Conservation (phyloP, 2,797 vertebrate genomes). For the Pseudomugil gertrudae region DNA sequence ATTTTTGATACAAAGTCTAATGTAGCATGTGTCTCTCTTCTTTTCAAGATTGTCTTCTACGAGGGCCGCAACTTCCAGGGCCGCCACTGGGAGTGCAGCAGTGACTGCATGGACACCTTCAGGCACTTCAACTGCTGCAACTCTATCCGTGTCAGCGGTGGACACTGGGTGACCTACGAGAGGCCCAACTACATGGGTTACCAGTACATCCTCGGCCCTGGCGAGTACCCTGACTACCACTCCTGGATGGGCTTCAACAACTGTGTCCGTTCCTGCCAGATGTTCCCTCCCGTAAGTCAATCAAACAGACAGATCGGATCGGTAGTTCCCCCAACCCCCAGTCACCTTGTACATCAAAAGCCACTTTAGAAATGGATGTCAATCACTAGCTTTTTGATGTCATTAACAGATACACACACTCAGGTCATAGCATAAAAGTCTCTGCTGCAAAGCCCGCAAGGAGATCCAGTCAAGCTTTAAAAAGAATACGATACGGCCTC, state of each 20-base stretch:
- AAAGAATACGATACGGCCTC: conserved; percentile 69
- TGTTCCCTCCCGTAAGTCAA: conserved; percentile 85
- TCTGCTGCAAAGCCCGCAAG: conserved; percentile 74
- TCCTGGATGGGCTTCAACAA: conserved; percentile 85
- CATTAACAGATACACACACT: conserved; percentile 70
- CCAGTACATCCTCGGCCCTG: conserved; percentile 81
- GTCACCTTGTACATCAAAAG: conserved; percentile 74
- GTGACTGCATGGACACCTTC: conserved; percentile 81
- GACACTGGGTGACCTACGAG: conserved; percentile 83
- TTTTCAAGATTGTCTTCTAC: conserved; percentile 81
- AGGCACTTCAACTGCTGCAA: conserved; percentile 83
- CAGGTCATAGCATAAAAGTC: conserved; percentile 72
- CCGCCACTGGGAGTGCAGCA: conserved; percentile 81
- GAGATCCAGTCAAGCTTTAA: conserved; percentile 76
- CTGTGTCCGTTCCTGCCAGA: conserved; percentile 86
- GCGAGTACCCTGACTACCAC: conserved; percentile 80
- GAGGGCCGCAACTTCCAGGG: conserved; percentile 84
- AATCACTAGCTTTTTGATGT: conserved; percentile 79
- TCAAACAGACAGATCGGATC: conserved; percentile 71
- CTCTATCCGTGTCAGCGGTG: conserved; percentile 81
- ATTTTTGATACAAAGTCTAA: conserved; percentile 1
- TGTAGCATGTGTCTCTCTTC: conserved; percentile 21
- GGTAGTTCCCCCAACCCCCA: conserved; percentile 16
- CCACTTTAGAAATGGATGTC: conserved; percentile 73
- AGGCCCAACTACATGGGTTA: conserved; percentile 82